Evolutionary conservation across 1,140 invertebrate genomes (phyloP).

Genomic region (Cepaea nemoralis): DNA sequence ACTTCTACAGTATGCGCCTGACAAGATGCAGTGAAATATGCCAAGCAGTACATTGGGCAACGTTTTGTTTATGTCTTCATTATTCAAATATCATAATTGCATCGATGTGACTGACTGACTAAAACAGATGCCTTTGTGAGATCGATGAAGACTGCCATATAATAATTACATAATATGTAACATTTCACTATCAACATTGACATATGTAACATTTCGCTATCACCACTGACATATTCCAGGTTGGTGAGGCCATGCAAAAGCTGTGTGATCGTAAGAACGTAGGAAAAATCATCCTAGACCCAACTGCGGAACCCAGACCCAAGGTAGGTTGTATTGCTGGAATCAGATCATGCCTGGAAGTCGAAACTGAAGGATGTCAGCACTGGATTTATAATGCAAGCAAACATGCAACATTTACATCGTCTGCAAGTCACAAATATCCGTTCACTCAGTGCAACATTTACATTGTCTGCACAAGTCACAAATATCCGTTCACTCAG

Average conservation of each 20-base stretch:
- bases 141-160: too few relatives aligned
- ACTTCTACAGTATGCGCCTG: too few relatives aligned
- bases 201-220: too few relatives aligned
- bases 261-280: constrained; percentile 92
- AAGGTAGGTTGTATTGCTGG: constrained; percentile 45
- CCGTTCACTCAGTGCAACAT: neutral
- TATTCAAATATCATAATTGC: too few relatives aligned
- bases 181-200: neutral
- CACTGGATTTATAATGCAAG: neutral
- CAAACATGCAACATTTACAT: neutral
- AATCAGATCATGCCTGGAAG: neutral
- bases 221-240: constrained; percentile 71
- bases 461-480: neutral
- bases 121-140: too few relatives aligned
- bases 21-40: too few relatives aligned
- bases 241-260: constrained; percentile 90
- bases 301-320: constrained; percentile 70
- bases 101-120: too few relatives aligned
- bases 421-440: neutral
- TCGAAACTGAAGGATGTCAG: neutral
- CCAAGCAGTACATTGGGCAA: too few relatives aligned
- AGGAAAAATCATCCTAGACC: constrained; percentile 88
- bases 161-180: too few relatives aligned
- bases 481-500: neutral
- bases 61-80: too few relatives aligned